These are phyloP conservation scores for Orientallactaga bullata DNA, from an alignment of 2,113 vertebrate genomes.

Conservation along the genomic window DNA sequence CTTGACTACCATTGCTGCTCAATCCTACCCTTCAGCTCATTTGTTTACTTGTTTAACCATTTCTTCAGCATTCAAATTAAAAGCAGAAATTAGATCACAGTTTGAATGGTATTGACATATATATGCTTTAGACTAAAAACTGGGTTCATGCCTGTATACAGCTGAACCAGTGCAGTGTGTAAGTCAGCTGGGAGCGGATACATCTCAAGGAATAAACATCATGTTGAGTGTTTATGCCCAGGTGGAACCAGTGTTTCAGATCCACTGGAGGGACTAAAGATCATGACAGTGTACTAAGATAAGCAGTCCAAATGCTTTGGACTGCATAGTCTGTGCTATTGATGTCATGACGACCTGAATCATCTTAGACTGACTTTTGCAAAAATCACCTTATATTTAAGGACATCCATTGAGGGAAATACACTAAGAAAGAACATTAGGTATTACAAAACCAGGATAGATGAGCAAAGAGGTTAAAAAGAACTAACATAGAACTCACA, in stretches of 20 bases:
- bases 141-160: not conserved
- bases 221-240: not conserved
- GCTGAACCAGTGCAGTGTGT: not conserved
- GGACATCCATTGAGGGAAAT: not conserved
- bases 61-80: constrained; percentile 36
- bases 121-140: not conserved
- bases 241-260: constrained; percentile 31
- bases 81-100: constrained; percentile 26
- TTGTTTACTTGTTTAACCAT: constrained; percentile 25
- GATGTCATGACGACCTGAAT: not conserved
- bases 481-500: not conserved
- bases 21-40: not conserved
- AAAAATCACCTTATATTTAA: constrained; percentile 19
- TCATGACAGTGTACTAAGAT: not conserved
- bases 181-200: not conserved
- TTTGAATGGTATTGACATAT: not conserved
- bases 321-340: not conserved
- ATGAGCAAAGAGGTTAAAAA: not conserved
- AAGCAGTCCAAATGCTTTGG: constrained; percentile 4
- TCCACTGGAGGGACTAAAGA: not conserved
- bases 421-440: not conserved
- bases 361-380: not conserved
- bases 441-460: not conserved
- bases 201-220: not conserved
- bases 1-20: not conserved